Percentiles rank a stretch among this genome's conserved stretches.
Evolutionary conservation across 1,140 invertebrate genomes (phyloP).

Genomic region (Drosophila triauraria): DNA sequence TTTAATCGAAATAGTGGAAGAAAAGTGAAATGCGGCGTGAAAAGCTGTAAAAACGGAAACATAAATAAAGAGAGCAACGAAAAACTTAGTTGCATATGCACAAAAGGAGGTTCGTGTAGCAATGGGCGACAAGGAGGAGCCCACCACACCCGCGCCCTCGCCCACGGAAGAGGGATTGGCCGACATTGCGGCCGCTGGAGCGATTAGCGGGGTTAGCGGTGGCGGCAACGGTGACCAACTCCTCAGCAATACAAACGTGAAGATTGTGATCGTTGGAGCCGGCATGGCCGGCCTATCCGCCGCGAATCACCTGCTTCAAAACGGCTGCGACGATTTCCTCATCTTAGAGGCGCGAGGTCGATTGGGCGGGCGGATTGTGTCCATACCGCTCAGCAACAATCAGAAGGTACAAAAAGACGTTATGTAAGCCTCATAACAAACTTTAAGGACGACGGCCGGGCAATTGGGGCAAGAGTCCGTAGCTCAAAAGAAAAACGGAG

Average conservation of each 20-base stretch:
- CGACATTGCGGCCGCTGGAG: conserved; percentile 41
- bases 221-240: conserved; percentile 11
- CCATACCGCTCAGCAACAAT: conserved; percentile 89
- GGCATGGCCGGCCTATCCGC: conserved; percentile 95
- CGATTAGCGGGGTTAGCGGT: conserved; percentile 6
- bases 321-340: conserved; percentile 91
- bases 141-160: conserved; percentile 75
- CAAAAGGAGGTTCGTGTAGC: conserved; percentile 14
- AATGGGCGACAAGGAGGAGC: conserved; percentile 69
- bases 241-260: conserved; percentile 74
- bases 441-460: background rate
- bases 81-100: conserved; percentile 46
- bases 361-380: conserved; percentile 92
- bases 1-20: conserved; percentile 33
- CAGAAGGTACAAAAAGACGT: conserved; percentile 85
- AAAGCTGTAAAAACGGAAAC: conserved; percentile 26
- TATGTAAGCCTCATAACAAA: conserved; percentile 54
- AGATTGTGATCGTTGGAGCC: conserved; percentile 93
- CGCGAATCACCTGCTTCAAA: conserved; percentile 93
- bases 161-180: conserved; percentile 69
- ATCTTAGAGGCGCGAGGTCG: conserved; percentile 92
- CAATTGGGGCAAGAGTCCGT: background rate
- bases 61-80: conserved; percentile 4
- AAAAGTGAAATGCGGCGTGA: conserved; percentile 52
- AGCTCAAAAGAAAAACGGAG: background rate